These are phyloP conservation scores for Perdix hodgsoniae DNA, from an alignment of 2,797 vertebrate species.

Conservation along the genomic window DNA sequence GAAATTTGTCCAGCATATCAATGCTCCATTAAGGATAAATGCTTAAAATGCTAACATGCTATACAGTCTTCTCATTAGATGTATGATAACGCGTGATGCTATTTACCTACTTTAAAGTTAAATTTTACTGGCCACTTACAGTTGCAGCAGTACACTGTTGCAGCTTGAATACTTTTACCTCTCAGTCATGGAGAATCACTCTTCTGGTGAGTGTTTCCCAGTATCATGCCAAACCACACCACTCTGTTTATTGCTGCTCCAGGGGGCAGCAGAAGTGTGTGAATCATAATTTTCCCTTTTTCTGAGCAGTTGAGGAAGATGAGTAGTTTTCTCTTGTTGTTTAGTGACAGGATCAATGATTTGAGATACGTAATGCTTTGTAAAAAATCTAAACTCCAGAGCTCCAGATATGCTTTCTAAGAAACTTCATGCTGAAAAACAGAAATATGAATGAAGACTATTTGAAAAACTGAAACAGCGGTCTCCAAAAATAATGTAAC, in stretches of 20 bases:
- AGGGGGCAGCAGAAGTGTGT: not conserved
- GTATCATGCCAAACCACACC: not conserved
- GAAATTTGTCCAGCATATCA: not conserved
- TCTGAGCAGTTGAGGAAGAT: not conserved
- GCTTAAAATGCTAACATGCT: not conserved
- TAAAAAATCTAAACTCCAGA: not conserved
- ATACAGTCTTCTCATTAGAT: not conserved
- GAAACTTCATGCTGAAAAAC: not conserved
- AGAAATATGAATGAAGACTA: not conserved
- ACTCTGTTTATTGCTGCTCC: not conserved
- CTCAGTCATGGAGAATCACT: rapidly evolving
- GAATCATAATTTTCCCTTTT: not conserved
- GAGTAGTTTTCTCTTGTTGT: not conserved
- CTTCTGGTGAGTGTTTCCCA: not conserved
- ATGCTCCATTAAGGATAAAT: not conserved
- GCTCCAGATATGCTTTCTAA: not conserved
- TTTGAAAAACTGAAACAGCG: not conserved
- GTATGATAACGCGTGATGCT: not conserved
- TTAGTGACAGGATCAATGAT: not conserved
- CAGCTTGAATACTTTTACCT: not conserved
- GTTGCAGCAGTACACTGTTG: not conserved
- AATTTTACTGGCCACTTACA: not conserved
- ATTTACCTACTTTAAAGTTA: not conserved
- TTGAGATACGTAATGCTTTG: not conserved
- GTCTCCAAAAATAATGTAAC: not conserved